Evolutionary conservation across 2,797 vertebrate species (phyloP).

Genomic region (Cirrhinus molitorella): DNA sequence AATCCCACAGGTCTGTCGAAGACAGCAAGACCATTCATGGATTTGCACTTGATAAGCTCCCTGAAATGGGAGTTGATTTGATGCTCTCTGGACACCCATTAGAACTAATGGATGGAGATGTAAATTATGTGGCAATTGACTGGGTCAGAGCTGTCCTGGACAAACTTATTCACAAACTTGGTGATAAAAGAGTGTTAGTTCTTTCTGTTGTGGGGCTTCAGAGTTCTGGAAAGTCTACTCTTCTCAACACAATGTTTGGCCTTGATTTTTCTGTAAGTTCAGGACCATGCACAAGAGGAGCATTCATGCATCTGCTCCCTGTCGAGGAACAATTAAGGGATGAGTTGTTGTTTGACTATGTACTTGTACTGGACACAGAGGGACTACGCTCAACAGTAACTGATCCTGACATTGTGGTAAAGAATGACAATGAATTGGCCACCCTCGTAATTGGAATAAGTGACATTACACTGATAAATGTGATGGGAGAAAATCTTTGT

Average conservation of each 20-base stretch:
- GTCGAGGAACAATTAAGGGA: constrained; percentile 36
- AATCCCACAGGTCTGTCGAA: constrained; percentile 55
- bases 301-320: constrained; percentile 45
- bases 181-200: constrained; percentile 41
- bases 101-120: constrained; percentile 56
- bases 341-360: constrained; percentile 37
- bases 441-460: constrained; percentile 50
- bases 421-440: constrained; percentile 50
- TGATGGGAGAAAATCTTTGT: constrained; percentile 50
- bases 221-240: constrained; percentile 53
- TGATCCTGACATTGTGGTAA: background rate
- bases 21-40: background rate
- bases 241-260: constrained; percentile 56
- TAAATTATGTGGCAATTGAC: constrained; percentile 39
- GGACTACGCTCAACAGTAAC: constrained; percentile 44
- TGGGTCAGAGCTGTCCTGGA: constrained; percentile 49
- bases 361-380: constrained; percentile 51
- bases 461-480: constrained; percentile 52
- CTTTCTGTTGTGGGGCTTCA: constrained; percentile 52
- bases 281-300: constrained; percentile 52
- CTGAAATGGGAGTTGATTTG: constrained; percentile 41
- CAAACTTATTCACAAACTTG: constrained; percentile 16
- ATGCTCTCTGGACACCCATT: constrained; percentile 43
- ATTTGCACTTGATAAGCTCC: background rate
- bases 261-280: constrained; percentile 52